These are phyloP conservation scores for Threskiornis aethiopicus DNA, from an alignment of 2,797 vertebrate species.

Conservation along the genomic window DNA sequence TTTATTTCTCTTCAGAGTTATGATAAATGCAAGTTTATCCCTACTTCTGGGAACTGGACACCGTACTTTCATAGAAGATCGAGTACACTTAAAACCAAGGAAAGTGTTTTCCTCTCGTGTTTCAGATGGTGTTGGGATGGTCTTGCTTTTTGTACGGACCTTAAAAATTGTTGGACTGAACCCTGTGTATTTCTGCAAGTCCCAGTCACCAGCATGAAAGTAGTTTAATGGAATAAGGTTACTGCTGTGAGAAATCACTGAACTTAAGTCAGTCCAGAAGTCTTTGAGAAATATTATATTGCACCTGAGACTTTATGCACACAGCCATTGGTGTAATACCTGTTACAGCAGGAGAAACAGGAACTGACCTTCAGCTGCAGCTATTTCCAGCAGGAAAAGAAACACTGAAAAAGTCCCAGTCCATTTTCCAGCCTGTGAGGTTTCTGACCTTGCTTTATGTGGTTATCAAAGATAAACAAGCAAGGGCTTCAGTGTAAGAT, in stretches of 20 bases:
- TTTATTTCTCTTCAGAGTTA: background rate
- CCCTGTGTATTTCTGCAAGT: background rate
- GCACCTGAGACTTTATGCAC: conserved; percentile 22
- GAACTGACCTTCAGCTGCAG: conserved; percentile 25
- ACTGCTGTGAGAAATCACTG: conserved; percentile 15
- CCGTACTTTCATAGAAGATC: background rate
- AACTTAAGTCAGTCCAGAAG: conserved; percentile 25
- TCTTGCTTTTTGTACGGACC: background rate
- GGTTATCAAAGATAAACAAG: background rate
- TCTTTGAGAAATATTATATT: conserved; percentile 60
- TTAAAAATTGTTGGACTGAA: background rate
- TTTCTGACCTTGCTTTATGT: conserved; percentile 24
- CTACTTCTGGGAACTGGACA: background rate
- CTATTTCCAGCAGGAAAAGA: conserved; percentile 44
- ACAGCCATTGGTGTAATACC: conserved; percentile 4
- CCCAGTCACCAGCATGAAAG: background rate
- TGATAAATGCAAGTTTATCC: background rate
- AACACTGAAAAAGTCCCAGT: conserved; percentile 5
- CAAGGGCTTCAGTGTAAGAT: background rate
- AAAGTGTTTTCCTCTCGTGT: background rate
- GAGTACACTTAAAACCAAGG: background rate
- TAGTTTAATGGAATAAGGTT: conserved; percentile 24
- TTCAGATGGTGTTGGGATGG: background rate
- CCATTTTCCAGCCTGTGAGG: background rate
- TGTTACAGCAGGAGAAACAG: conserved; percentile 19